Percentiles rank a stretch among this genome's conserved stretches.
phyloP scores from a whole-genome alignment of 2,797 vertebrate species.

The Falco novaeseelandiae region DNA sequence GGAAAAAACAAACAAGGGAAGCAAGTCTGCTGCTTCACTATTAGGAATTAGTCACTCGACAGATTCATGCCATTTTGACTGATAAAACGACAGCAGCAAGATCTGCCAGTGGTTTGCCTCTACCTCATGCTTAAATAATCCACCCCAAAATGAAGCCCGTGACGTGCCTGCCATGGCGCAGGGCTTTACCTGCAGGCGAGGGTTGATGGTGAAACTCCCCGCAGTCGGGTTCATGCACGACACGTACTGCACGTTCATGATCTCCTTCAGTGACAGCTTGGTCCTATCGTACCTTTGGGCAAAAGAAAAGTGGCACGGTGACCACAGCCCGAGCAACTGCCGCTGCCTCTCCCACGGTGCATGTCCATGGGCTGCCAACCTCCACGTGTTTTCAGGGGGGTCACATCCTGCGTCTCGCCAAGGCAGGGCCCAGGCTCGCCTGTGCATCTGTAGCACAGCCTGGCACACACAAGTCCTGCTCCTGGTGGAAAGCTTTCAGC shows the following conservation, averaged over 20 bases:
- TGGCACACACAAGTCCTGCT: neutral
- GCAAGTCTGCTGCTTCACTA: neutral
- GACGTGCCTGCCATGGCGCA: rapidly evolving
- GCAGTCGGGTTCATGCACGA: slow-evolving; percentile 96
- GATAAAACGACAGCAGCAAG: neutral
- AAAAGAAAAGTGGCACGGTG: neutral
- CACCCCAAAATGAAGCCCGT: neutral
- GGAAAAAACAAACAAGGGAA: neutral
- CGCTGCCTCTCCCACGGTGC: rapidly evolving
- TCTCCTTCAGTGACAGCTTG: slow-evolving; percentile 91
- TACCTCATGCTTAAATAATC: neutral
- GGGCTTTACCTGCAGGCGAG: slow-evolving; percentile 88
- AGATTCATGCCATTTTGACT: neutral
- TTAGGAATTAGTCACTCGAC: neutral
- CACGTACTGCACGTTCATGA: slow-evolving; percentile 91
- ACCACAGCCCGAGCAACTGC: neutral
- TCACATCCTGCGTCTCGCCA: neutral
- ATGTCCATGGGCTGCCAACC: rapidly evolving
- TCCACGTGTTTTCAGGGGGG: neutral
- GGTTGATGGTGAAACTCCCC: slow-evolving; percentile 96
- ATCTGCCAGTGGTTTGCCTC: neutral
- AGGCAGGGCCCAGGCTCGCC: neutral
- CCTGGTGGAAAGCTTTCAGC: neutral
- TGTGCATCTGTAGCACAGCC: neutral
- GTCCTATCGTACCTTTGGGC: slow-evolving; percentile 90